Evolutionary conservation across 1,140 invertebrate species (phyloP), one percentile per base, ranked within the genome.

Genomic region (Drosophila biarmipes): DNA sequence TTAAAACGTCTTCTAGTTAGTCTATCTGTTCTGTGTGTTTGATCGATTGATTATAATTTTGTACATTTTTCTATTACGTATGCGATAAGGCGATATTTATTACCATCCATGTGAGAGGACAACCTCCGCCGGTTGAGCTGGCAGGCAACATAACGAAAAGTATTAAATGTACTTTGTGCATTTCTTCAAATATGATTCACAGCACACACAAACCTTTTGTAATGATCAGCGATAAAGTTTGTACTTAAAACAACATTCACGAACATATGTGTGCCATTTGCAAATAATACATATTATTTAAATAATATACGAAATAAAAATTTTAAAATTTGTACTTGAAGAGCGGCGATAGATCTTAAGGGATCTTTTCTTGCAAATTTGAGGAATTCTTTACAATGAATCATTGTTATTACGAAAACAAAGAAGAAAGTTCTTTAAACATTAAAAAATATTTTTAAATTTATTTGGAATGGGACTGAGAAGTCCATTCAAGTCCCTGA

Each of bases 151-250:
- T 42, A 59, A 66, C 51, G 27, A 58, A 66, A 80, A 82, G 82
- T 89, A 87, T 87, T 82, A 87, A 73, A 61, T 82, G 82, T 81
- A 87, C 82, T 87, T 72, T 87, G 78, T 87, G 81, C 81, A 86
- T 87, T 86, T 86, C 57, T 81, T 80, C 66, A 78, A 40, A 66
- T 48, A 59, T 55, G 40, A 54, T 57, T 40, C 52, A 78, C 55
- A 55, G 69, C 69, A 64, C 71, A 72, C 54, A 24, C 31, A 54
- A 24, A 73, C 35, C 29, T 49, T 63, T 66, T 61, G 35, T 40
- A 49, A 19, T 19, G 31, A 43, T 37, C n/a, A 45, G 45, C 27
- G 38, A 68, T 14, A 29, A 66, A 27, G 43, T 76, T 59, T 73
- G 66, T 80, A 81, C 76, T 82, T 78, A 78, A 78, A 43, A 15